Evolutionary conservation across 2,888 invertebrate genomes (phyloP).

Genomic region (Cloeon dipterum): DNA sequence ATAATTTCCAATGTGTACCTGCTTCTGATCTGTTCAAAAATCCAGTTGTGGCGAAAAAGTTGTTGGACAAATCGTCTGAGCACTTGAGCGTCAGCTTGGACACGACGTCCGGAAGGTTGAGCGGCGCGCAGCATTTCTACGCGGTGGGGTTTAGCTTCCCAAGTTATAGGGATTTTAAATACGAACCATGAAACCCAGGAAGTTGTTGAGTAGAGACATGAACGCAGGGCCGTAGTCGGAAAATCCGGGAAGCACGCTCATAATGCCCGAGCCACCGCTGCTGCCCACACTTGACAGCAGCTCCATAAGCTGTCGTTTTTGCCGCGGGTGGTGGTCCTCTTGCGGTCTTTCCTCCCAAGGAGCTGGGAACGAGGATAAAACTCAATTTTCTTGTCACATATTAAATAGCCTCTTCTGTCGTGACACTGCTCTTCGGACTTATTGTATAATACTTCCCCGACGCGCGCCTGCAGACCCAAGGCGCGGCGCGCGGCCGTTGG

Average conservation of each 20-base stretch:
- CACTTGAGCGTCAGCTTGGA: background rate
- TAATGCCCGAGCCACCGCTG: background rate
- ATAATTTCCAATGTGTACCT: too few relatives aligned
- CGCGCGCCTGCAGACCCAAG: too few relatives aligned
- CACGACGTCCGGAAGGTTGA: background rate
- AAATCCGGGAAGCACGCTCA: background rate
- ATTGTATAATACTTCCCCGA: too few relatives aligned
- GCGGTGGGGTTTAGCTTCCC: too few relatives aligned
- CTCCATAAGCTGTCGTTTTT: slow-evolving; percentile 1
- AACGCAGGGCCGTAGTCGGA: background rate
- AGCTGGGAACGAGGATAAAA: too few relatives aligned
- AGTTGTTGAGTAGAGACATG: background rate
- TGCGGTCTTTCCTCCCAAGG: too few relatives aligned
- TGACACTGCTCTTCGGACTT: too few relatives aligned
- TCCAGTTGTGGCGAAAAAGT: background rate
- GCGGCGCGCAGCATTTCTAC: background rate
- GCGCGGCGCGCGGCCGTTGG: too few relatives aligned
- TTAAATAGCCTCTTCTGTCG: too few relatives aligned
- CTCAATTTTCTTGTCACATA: too few relatives aligned
- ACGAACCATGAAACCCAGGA: background rate
- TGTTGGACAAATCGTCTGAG: background rate
- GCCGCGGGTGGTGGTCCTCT: too few relatives aligned
- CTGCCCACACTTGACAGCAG: background rate
- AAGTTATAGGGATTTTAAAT: too few relatives aligned
- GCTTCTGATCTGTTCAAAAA: background rate